Base-by-base conservation (phyloP, 2,113 vertebrate species). In the Athene noctua region DNA sequence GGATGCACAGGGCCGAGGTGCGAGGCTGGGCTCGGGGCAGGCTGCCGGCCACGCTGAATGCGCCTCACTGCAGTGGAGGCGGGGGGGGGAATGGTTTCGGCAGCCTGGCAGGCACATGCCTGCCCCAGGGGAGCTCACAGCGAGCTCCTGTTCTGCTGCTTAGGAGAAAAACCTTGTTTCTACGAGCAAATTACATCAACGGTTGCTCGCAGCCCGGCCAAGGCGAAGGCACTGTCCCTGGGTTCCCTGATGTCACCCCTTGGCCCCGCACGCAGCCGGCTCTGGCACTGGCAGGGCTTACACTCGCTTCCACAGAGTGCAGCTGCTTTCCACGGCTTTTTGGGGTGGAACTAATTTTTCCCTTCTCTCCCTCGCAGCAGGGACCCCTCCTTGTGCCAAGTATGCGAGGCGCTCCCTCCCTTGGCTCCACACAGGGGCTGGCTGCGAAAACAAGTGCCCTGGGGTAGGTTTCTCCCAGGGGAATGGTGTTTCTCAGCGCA, bases 181-280 rank as follows among this genome's bases (percentile, higher is more conserved):
- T 61, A 40, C 36, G 8, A 83, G 47, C 57, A 32, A 34, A 75
- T 91, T 8, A 36, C 94, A 78, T 73, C 90, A 58, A 49, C 9
- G 5, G 66, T 6, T 29, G 74, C 92, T 94, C 11, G 2, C 46
- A 52, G 80, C 80, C 27, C 2, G 19, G 73, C 13, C 79, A 27
- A 40, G 2, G 11, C 2, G 23, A 25, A 23, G 79, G 89, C 90
- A 61, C 9, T 0, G 3, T 86, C 90, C 88, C 54, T 10, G 3
- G 1, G 32, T 65, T 85, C 74, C 95, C 85, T 97, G 85, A 93
- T 90, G 88, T 96, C 94, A 96, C 27, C 93, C 62, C 83, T 80
- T 96, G 90, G 95, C 90, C 42, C 36, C 0, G 5, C 23, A 3
- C 2, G 0, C 67, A 30, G 59, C 84, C 88, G 67, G 72, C 13